A percentile compares a stretch with the other conserved stretches of the same genome.
These are phyloP conservation scores for Megaceryle maxima DNA, from an alignment of 2,113 vertebrate species.

Conservation along the genomic window DNA sequence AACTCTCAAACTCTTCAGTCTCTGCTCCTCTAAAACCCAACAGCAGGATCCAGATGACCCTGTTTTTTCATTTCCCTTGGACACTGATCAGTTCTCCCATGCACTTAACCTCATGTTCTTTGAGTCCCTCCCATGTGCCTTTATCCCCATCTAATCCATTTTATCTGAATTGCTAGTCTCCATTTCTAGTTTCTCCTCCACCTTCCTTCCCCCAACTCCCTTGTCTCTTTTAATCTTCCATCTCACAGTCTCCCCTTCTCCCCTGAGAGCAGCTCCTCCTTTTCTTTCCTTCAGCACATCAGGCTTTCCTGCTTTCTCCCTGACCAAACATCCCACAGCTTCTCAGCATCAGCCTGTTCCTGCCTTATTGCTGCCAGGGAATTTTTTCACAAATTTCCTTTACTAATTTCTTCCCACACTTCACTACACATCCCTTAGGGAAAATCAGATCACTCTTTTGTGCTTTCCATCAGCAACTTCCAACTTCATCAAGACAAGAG, in stretches of 20 bases:
- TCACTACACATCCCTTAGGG: background rate
- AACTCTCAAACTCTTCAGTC: background rate
- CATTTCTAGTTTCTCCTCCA: background rate
- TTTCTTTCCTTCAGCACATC: background rate
- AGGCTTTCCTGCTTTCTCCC: background rate
- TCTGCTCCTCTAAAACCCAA: background rate
- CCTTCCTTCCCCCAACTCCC: background rate
- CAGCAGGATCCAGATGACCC: background rate
- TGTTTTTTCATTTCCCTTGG: background rate
- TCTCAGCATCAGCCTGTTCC: background rate
- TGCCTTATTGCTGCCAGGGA: background rate
- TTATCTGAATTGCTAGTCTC: background rate
- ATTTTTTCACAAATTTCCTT: background rate
- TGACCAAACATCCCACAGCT: background rate
- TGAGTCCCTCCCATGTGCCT: background rate
- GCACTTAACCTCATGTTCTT: background rate
- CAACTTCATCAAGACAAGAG: fast-evolving
- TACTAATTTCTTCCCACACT: background rate
- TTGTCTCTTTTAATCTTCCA: background rate
- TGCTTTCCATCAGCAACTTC: background rate
- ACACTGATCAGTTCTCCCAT: background rate
- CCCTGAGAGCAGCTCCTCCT: fast-evolving
- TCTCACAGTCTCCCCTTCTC: background rate
- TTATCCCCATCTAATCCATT: background rate
- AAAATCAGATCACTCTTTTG: background rate